phyloP scores from a whole-genome alignment of 2,888 invertebrate species.

The Noctua fimbriata region DNA sequence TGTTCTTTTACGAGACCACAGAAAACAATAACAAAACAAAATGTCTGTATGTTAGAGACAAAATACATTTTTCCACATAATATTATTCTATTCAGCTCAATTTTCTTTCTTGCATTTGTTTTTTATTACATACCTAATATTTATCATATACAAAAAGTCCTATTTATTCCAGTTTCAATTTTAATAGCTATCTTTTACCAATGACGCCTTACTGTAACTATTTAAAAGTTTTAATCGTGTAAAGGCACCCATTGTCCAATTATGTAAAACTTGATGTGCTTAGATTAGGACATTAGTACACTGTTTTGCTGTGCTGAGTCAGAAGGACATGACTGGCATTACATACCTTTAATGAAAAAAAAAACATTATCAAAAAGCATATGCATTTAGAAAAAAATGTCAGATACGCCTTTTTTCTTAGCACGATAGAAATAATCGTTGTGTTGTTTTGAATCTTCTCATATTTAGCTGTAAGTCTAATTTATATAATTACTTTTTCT shows the following conservation, averaged over 20 bases:
- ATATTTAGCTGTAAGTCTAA: constrained; percentile 65
- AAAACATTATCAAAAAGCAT: background rate
- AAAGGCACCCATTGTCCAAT: background rate
- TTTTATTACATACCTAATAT: background rate
- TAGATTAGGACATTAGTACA: constrained; percentile 19
- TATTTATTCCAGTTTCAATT: background rate
- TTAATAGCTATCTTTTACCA: background rate
- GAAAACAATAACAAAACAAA: too few species aligned
- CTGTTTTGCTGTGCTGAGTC: constrained; percentile 9
- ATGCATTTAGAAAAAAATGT: background rate
- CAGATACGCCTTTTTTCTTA: constrained; percentile 1
- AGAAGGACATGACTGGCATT: background rate
- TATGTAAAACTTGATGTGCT: constrained; percentile 16
- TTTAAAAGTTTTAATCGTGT: constrained; percentile 9
- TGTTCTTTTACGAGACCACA: background rate
- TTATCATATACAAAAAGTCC: background rate
- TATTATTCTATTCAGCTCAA: background rate
- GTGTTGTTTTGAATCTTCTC: constrained; percentile 66
- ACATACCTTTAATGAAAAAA: background rate
- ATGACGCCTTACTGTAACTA: background rate
- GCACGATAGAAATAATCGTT: constrained; percentile 30
- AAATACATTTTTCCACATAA: background rate
- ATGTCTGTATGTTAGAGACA: background rate
- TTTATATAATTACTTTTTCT: constrained; percentile 65
- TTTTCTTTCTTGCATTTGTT: background rate